Base-by-base conservation (phyloP, 1,140 invertebrate species). In the Hyles euphorbiae region DNA sequence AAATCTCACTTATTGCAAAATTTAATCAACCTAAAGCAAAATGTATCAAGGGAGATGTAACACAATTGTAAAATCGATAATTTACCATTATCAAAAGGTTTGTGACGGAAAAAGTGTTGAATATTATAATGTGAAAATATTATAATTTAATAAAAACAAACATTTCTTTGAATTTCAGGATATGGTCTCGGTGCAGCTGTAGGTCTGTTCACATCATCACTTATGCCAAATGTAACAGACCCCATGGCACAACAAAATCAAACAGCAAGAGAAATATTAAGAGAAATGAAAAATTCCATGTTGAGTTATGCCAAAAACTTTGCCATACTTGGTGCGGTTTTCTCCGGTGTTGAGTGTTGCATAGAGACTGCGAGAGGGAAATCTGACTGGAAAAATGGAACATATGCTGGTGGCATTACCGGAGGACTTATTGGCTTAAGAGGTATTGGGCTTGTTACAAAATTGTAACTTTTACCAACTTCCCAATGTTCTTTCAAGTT, bases 291-390 rank as follows among this genome's bases (percentile, higher is more conserved):
- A 88, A 91, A 90, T 0, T 95, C 97, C 5, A 97, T 96, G 53
- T 80, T 97, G 46, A 93, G 95, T 55, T 98, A 99, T 90, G 98
- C 96, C 0, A 99, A 99, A 90, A 99, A 99, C 87, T 99, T 99
- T 93, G 98, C 98, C 12, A 90, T 98, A 50, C 92, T 99, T 68
- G 98, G 98, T 57, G 93, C 94, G 22, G 92, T 99, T 52, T 99
- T 99, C 90, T 94, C 98, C 36, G 95, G 94, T 5, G 93, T 98
- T 7, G 98, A 99, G 90, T 99, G 98, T 83, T 91, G 93, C 12
- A 95, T 99, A 80, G 98, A 99, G 93, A 93, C 92, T 57, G 95
- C 96, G 87, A 91, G 98, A 73, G 98, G 97, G 33, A 98, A 98
- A 87, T 94, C 93, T 50, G 98, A 99, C 83, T 98, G 98, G 96